Evolutionary conservation across 2,797 vertebrate genomes (phyloP).

Genomic region (Clarias pachynema): DNA sequence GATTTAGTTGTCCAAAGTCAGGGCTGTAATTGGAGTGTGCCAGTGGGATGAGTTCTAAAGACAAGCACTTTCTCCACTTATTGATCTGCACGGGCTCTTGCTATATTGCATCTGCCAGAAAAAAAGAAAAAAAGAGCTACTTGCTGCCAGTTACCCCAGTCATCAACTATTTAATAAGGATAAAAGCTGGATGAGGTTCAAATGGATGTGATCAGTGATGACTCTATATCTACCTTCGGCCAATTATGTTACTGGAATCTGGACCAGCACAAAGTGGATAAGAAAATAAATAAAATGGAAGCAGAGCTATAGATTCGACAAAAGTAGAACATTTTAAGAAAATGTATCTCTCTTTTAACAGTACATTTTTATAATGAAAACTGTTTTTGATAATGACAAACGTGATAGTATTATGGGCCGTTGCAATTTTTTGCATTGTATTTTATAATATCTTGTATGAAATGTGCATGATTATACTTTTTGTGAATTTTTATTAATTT

Average conservation of each 20-base stretch:
- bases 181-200: constrained; percentile 38
- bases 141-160: constrained; percentile 51
- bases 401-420: too few species aligned
- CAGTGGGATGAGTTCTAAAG: constrained; percentile 61
- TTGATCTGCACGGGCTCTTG: constrained; percentile 53
- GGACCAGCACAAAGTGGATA: neutral
- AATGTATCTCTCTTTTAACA: too few species aligned
- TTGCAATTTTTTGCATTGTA: neutral
- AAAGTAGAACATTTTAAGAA: neutral
- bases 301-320: neutral
- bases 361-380: neutral
- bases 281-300: neutral
- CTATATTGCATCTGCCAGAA: constrained; percentile 58
- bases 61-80: constrained; percentile 71
- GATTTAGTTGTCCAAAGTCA: constrained; percentile 63
- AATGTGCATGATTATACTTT: neutral
- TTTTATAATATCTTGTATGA: neutral
- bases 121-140: constrained; percentile 30
- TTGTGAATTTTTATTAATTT: neutral
- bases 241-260: neutral
- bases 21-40: constrained; percentile 66
- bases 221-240: neutral
- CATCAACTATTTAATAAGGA: constrained; percentile 52
- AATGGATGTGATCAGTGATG: constrained; percentile 14
- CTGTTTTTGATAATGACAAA: neutral